A percentile compares a stretch with the other conserved stretches of the same genome.
phyloP scores from a whole-genome alignment of 1,140 invertebrate genomes.

The Leptopilina boulardi region DNA sequence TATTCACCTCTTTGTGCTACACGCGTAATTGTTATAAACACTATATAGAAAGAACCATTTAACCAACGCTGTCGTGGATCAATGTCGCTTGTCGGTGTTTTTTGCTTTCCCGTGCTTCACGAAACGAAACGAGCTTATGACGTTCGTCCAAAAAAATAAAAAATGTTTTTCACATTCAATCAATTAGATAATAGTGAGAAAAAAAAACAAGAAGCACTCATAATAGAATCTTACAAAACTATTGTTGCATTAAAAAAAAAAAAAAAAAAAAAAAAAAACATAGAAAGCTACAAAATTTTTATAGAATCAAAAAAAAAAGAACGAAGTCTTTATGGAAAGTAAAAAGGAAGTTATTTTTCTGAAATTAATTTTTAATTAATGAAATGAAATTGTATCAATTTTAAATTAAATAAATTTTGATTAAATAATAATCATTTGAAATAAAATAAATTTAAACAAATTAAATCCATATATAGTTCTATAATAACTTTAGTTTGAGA shows the following conservation, averaged over 20 bases:
- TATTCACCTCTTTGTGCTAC: slow-evolving; percentile 30
- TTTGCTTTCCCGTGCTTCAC: slow-evolving; percentile 63
- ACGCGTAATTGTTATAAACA: slow-evolving; percentile 10
- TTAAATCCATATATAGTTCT: too few species aligned
- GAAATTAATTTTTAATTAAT: too few species aligned
- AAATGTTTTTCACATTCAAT: neutral
- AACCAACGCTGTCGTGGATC: slow-evolving; percentile 46
- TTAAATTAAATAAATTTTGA: too few species aligned
- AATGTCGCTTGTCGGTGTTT: slow-evolving; percentile 69
- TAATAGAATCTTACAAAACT: neutral
- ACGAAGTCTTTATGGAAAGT: too few species aligned
- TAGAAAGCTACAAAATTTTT: neutral
- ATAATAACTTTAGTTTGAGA: too few species aligned
- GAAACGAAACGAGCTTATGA: slow-evolving; percentile 24
- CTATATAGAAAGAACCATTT: neutral
- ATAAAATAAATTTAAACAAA: too few species aligned
- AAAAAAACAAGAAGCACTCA: neutral
- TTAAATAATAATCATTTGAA: too few species aligned
- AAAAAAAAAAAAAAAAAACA: neutral
- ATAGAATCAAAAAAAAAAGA: too few species aligned
- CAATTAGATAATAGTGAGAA: neutral
- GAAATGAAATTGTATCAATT: too few species aligned
- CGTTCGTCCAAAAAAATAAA: neutral
- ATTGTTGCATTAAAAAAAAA: neutral
- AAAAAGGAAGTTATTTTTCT: too few species aligned